Conservation (phyloP, 2,888 invertebrate genomes). For the Eurois occulta region DNA sequence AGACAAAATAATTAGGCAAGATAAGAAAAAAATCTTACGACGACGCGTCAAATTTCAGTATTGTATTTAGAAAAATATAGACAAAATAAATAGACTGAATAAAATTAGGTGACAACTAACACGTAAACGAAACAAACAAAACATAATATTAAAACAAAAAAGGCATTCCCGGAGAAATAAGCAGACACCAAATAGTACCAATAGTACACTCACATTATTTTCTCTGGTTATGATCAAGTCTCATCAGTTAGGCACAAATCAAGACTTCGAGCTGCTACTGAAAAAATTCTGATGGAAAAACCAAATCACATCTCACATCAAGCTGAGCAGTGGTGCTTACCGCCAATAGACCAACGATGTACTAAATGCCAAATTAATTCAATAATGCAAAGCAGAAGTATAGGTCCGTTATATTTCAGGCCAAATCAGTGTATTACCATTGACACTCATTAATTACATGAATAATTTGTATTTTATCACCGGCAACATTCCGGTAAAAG, state of each 20-base stretch:
- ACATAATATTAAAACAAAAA: no score
- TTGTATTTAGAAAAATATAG: no score
- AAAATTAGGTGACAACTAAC: no score
- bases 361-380: background rate
- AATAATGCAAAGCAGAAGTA: no score
- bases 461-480: slow-evolving; percentile 20
- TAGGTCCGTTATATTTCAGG: background rate
- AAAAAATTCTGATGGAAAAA: background rate
- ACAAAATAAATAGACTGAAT: no score
- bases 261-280: background rate
- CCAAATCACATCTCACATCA: background rate
- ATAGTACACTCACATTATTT: background rate
- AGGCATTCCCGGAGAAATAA: no score
- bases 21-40: background rate
- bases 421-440: no score
- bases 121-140: no score
- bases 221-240: no score
- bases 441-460: background rate
- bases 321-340: background rate
- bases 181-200: no score
- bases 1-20: background rate
- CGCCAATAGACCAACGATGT: background rate
- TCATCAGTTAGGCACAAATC: background rate
- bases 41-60: background rate
- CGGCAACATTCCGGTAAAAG: background rate